Conservation (phyloP, 2,888 invertebrate genomes). For the Liodrosophila aerea region DNA sequence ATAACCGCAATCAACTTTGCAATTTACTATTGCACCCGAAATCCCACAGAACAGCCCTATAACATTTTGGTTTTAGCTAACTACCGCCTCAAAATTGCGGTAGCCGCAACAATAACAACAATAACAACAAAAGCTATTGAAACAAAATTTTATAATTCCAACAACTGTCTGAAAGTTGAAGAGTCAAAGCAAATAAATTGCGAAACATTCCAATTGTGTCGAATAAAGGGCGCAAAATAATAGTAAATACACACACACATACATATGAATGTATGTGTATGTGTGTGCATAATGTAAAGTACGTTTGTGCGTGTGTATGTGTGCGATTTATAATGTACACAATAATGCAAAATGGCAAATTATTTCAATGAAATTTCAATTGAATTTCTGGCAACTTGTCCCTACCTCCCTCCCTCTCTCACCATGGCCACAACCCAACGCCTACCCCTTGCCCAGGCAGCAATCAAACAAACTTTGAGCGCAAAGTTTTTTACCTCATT, state of each 20-base stretch:
- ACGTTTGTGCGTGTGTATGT: neutral
- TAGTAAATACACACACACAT: conserved; percentile 26
- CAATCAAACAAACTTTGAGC: conserved; percentile 18
- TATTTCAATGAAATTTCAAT: conserved; percentile 66
- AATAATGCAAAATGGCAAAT: conserved; percentile 59
- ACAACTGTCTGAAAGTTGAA: conserved; percentile 50
- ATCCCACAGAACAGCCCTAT: neutral
- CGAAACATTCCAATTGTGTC: conserved; percentile 57
- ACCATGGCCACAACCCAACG: neutral
- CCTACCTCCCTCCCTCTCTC: neutral
- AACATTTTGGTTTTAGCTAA: neutral
- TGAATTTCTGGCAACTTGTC: conserved; percentile 48
- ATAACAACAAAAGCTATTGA: conserved; percentile 25
- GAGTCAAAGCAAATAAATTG: conserved; percentile 68
- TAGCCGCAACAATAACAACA: conserved; percentile 10
- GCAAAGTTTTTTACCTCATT: conserved; percentile 22
- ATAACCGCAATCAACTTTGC: conserved; percentile 1
- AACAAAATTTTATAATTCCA: conserved; percentile 39
- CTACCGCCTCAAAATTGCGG: neutral
- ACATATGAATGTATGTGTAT: conserved; percentile 4
- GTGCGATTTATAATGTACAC: conserved; percentile 19
- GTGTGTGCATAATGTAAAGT: too few species aligned
- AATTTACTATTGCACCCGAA: neutral
- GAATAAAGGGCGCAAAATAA: too few species aligned
- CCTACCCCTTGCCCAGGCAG: neutral